Conservation (phyloP, 2,113 vertebrate genomes). For the Hippopotamus amphibius region DNA sequence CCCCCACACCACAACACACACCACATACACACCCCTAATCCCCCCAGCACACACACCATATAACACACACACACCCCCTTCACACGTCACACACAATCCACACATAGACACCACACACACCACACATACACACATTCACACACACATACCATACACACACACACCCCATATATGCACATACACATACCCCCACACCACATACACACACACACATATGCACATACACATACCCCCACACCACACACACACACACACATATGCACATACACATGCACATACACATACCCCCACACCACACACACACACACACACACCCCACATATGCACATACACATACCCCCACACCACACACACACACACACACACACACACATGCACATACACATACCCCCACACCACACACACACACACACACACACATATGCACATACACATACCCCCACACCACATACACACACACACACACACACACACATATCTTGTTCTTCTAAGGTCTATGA, state of each 20-base stretch:
- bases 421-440: background rate
- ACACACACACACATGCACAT: background rate
- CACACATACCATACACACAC: background rate
- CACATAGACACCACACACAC: background rate
- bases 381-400: background rate
- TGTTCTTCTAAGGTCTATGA: background rate
- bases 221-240: background rate
- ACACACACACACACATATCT: background rate
- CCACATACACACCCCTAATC: background rate
- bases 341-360: background rate
- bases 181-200: background rate
- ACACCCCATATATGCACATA: too few relatives aligned
- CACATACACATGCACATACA: too few relatives aligned
- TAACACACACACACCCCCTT: background rate
- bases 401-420: too few relatives aligned
- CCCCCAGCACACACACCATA: background rate
- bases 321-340: too few relatives aligned
- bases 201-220: background rate
- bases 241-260: background rate
- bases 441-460: background rate
- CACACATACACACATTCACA: background rate
- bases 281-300: too few relatives aligned
- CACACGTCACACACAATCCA: background rate
- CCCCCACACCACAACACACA: background rate
- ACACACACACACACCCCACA: too few relatives aligned